Base-by-base conservation (phyloP, 2,797 vertebrate species). In the Lithobates pipiens region DNA sequence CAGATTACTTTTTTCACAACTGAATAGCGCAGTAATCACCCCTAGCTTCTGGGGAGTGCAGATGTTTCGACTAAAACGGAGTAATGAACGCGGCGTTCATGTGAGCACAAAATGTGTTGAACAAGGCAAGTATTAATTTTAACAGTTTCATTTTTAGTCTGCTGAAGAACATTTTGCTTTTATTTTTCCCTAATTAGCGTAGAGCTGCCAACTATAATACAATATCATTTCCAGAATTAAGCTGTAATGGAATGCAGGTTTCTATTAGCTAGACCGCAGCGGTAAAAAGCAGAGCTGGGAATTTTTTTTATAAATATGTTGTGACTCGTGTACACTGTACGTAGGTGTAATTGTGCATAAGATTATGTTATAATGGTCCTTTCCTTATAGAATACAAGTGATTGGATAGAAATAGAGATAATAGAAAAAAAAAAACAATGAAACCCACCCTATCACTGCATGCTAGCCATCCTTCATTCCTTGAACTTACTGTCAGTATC, bases 91-190 rank as follows among this genome's bases (percentile, higher is more conserved):
- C 63, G 72, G 75, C 76, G 82, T 78, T 87, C 76, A 87, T 83
- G 70, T 87, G 85, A 86, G 71, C 81, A 80, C 86, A 87, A 87
- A 87, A 83, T 87, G 76, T 87, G 86, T 80, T 84, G 86, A 87
- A 83, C 86, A 87, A 87, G 86, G 86, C 86, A 87, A 87, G 86
- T 87, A 87, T 84, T 83, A 84, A 87, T 83, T 87, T 86, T 86
- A 83, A 86, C 84, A 86, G 85, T 86, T 86, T 80, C 76, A 84
- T 87, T 87, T 86, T 87, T 87, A 80, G 76, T 69, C 86, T 84
- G 77, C 86, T 44, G 86, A 84, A 87, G 76, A 87, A 83, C 76
- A 80, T 77, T 84, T 87, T 57, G 27, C 57, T 87, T 87, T 87
- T 87, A 83, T 83, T 87, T 87, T 87, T 69, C 76, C 76, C 81